Conservation (phyloP, 2,797 vertebrate species). For the Pseudochromis fuscus region DNA sequence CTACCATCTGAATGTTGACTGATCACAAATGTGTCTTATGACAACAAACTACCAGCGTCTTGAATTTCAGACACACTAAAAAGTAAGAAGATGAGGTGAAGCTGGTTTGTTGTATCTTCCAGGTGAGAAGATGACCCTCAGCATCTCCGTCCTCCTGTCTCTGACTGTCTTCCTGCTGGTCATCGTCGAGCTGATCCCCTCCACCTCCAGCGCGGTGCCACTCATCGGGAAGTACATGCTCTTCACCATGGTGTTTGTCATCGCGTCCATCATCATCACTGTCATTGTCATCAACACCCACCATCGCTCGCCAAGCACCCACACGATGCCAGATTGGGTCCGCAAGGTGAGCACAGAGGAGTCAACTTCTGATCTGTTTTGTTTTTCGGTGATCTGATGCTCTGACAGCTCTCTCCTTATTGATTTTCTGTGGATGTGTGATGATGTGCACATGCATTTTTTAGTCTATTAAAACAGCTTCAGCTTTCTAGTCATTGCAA, state of each 20-base stretch:
- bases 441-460: too few relatives aligned
- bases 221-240: constrained; percentile 99
- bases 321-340: constrained; percentile 95
- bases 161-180: constrained; percentile 97
- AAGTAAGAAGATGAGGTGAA: neutral
- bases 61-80: neutral
- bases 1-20: neutral
- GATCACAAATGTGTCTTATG: too few relatives aligned
- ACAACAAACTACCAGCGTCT: too few relatives aligned
- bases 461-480: too few relatives aligned
- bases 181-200: constrained; percentile 97
- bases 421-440: too few relatives aligned
- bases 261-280: constrained; percentile 96
- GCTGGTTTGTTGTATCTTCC: constrained; percentile 15
- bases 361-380: too few relatives aligned
- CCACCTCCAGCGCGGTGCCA: constrained; percentile 95
- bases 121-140: constrained; percentile 99
- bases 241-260: constrained; percentile 99
- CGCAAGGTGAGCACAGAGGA: constrained; percentile 85
- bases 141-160: constrained; percentile 96
- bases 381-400: too few relatives aligned
- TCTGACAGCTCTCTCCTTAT: too few relatives aligned
- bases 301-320: constrained; percentile 96
- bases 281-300: constrained; percentile 98
- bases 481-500: too few relatives aligned